Conservation (phyloP, 2,113 vertebrate genomes). For the Nerophis ophidion region DNA sequence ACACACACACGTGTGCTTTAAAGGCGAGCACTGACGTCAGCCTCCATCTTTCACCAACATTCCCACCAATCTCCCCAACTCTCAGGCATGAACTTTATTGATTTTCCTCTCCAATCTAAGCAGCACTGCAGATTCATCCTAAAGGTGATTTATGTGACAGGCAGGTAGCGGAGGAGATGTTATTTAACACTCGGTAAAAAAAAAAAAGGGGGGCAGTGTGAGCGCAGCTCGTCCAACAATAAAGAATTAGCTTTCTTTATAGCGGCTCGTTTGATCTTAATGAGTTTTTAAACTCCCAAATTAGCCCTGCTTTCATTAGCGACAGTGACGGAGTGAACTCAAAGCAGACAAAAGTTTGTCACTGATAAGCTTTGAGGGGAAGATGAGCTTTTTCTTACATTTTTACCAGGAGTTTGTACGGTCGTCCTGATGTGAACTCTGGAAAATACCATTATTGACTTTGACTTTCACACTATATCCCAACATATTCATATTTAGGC, state of each 20-base stretch:
- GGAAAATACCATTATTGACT: too few relatives aligned
- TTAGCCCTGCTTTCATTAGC: neutral
- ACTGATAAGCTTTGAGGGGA: neutral
- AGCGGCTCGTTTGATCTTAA: constrained; percentile 4
- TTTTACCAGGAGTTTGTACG: too few relatives aligned
- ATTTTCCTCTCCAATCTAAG: neutral
- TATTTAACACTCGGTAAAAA: neutral
- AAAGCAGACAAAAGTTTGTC: constrained; percentile 7
- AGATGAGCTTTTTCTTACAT: neutral
- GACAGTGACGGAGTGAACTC: neutral
- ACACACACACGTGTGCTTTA: too few relatives aligned
- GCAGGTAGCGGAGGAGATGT: neutral
- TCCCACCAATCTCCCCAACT: too few relatives aligned
- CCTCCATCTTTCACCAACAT: neutral
- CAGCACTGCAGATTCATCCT: neutral
- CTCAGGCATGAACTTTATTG: neutral
- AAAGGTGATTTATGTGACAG: neutral
- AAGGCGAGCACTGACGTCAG: neutral
- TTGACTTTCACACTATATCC: too few relatives aligned
- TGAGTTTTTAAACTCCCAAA: constrained; percentile 1
- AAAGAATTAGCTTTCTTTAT: constrained; percentile 1
- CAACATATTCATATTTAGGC: too few relatives aligned
- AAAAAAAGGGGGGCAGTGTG: neutral
- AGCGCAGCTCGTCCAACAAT: neutral
- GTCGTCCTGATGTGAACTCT: too few relatives aligned